Base-by-base conservation (phyloP, 2,797 vertebrate genomes). In the Adrianichthys oophorus region DNA sequence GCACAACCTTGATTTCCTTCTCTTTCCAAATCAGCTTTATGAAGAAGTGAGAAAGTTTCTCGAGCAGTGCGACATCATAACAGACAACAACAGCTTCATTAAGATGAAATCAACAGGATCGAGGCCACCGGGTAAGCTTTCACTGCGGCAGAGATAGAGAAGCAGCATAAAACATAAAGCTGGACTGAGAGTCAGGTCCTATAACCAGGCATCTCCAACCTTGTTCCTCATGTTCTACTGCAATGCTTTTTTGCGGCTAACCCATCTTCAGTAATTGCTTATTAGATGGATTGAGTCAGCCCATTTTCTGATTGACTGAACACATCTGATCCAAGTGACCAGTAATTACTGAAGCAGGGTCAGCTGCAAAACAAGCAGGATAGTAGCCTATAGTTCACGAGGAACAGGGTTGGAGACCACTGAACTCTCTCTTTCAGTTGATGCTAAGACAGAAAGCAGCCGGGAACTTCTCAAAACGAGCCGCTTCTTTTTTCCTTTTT, bases 31-130 rank as follows among this genome's bases (percentile, higher is more conserved):
- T 18, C 49, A 98, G 97, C 76, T 88, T 41, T 93, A 94, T 0
- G 97, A 98, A 78, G 92, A 94, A 65, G 95, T 96, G 62, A 93
- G 97, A 58, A 85, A 87, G 66, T 73, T 80, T 19, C 80, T 98
- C 67, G 96, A 98, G 75, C 76, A 85, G 46, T 98, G 97, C 47
- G 68, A 90, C 18, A 83, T 95, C 32, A 85, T 88, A 3, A 68
- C 82, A 0, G 95, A 98, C 84, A 93, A 94, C 59, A 90, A 96
- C 60, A 55, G 44, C 53, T 98, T 98, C 79, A 92, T 98, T 74
- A 85, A 90, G 84, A 89, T 76, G 42, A 97, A 93, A 87, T 84
- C 79, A 74, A 98, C 94, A 0, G 92, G 94, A 65, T 74, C 59
- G 0, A 89, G 78, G 58, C 93, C 94, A 55, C 94, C 95, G 74